Evolutionary conservation across 2,888 invertebrate genomes (phyloP).

Genomic region (Himalopsyche anomala): DNA sequence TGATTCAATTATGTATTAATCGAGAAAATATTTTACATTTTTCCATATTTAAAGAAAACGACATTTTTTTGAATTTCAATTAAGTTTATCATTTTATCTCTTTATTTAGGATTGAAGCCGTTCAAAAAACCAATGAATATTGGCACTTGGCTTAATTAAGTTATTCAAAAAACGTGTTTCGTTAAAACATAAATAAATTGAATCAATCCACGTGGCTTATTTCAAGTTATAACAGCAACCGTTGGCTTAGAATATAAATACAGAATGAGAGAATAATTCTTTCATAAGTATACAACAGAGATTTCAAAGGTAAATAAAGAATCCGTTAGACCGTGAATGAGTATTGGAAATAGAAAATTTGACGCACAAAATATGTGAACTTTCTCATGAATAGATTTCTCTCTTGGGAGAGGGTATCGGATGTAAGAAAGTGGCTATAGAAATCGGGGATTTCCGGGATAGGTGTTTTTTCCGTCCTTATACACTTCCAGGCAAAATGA

Average conservation of each 20-base stretch:
- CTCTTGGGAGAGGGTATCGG: conserved; percentile 41
- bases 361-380: conserved; percentile 42
- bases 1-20: no score
- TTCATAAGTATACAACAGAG: conserved; percentile 18
- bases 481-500: background rate
- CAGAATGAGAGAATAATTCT: background rate
- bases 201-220: no score
- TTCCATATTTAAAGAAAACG: no score
- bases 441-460: conserved; percentile 39
- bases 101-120: no score
- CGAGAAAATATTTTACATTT: no score
- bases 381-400: conserved; percentile 42
- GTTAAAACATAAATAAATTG: no score
- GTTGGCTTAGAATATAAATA: background rate
- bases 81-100: no score
- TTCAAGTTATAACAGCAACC: no score
- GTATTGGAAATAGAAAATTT: conserved; percentile 42
- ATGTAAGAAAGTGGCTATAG: conserved; percentile 43
- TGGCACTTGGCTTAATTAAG: no score
- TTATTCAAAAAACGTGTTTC: no score
- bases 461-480: background rate
- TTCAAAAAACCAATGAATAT: no score
- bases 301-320: conserved; percentile 33
- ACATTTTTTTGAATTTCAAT: no score
- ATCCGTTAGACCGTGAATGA: conserved; percentile 41